These are phyloP conservation scores for Aphaenogaster ashmeadi DNA, from an alignment of 1,140 invertebrate genomes.

Conservation along the genomic window DNA sequence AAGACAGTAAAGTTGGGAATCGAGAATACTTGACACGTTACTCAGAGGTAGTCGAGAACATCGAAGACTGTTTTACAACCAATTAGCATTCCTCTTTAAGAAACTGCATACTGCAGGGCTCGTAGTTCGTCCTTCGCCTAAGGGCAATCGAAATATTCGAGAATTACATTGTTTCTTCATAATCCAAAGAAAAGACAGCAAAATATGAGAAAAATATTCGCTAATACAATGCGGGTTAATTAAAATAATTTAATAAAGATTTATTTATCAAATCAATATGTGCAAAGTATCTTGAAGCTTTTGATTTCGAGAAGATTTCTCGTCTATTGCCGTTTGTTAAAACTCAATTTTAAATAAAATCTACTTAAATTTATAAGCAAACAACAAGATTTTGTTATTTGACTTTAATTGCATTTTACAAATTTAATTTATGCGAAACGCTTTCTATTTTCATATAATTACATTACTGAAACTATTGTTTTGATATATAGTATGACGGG, in stretches of 20 bases:
- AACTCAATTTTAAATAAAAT: background rate
- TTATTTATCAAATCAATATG: background rate
- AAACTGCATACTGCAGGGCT: constrained; percentile 66
- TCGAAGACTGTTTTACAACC: constrained; percentile 78
- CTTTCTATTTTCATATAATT: background rate
- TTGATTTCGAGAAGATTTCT: background rate
- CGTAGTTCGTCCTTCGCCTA: constrained; percentile 39
- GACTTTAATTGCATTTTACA: constrained; percentile 25
- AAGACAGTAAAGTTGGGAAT: constrained; percentile 61
- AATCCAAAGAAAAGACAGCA: background rate
- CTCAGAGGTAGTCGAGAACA: constrained; percentile 72
- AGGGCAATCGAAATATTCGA: constrained; percentile 47
- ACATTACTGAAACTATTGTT: background rate
- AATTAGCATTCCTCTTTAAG: constrained; percentile 78
- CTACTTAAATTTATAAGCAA: background rate
- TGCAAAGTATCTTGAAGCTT: background rate
- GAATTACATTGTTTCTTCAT: background rate
- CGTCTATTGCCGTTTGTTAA: background rate
- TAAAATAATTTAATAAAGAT: background rate
- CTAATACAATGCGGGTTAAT: background rate
- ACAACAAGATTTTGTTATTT: background rate
- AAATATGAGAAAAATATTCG: background rate
- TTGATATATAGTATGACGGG: background rate
- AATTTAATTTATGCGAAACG: background rate
- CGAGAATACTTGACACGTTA: constrained; percentile 78